Percentiles rank a stretch among this genome's conserved stretches.
These are phyloP conservation scores for Sarcophaga carnaria DNA, from an alignment of 2,888 invertebrate species.

Conservation along the genomic window DNA sequence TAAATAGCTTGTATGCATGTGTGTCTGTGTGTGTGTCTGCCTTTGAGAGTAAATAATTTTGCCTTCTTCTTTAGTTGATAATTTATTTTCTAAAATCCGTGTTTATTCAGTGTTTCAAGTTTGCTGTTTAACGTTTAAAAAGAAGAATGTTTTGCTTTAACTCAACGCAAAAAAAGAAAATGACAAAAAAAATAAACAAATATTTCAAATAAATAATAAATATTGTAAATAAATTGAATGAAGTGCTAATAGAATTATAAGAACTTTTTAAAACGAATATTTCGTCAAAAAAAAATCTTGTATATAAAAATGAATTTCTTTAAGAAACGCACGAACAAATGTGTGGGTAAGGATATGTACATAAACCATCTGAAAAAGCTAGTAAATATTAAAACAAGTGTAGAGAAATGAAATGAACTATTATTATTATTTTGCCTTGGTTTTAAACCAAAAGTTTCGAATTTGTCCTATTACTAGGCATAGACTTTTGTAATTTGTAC, in stretches of 20 bases:
- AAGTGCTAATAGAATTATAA: background rate
- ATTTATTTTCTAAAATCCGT: background rate
- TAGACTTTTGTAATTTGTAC: too few species aligned
- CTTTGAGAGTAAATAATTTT: background rate
- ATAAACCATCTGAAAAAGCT: too few species aligned
- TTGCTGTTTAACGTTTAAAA: background rate
- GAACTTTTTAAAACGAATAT: background rate
- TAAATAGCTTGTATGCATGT: slow-evolving; percentile 46
- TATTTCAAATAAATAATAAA: background rate
- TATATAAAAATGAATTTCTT: too few species aligned
- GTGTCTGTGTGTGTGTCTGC: background rate
- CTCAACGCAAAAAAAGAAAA: background rate
- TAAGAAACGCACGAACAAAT: too few species aligned
- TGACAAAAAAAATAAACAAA: background rate
- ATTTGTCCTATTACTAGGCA: too few species aligned
- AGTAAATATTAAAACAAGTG: too few species aligned
- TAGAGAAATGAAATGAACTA: too few species aligned
- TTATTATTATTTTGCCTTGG: too few species aligned
- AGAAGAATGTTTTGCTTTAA: background rate
- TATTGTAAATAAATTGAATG: slow-evolving; percentile 3
- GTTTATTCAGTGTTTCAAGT: background rate
- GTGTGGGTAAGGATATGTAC: too few species aligned
- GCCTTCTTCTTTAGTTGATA: background rate
- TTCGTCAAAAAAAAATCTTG: background rate
- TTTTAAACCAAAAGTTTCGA: too few species aligned